Conservation (phyloP, 2,113 vertebrate species). For the Hemicordylus capensis region DNA sequence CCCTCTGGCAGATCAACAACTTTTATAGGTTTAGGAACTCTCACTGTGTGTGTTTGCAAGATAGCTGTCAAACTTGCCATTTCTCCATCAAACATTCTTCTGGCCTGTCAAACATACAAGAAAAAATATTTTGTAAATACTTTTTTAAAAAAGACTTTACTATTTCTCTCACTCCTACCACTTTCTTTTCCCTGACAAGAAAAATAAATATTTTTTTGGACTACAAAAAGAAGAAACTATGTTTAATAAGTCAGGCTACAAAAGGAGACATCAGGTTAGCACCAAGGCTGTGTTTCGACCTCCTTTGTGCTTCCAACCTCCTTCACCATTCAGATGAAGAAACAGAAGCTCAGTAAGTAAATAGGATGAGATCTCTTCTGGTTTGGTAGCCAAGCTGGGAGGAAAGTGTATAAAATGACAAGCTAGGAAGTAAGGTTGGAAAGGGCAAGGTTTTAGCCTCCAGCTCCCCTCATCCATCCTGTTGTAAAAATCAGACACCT, state of each 20-base stretch:
- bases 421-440: not conserved
- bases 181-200: not conserved
- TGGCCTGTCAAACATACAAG: constrained; percentile 77
- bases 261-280: too few species aligned
- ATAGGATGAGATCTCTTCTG: too few species aligned
- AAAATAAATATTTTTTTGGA: too few species aligned
- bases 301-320: too few species aligned
- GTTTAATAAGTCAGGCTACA: too few species aligned
- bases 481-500: not conserved
- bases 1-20: constrained; percentile 82
- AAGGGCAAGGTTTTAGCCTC: not conserved
- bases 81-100: constrained; percentile 94
- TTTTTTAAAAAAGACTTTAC: not conserved
- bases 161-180: not conserved
- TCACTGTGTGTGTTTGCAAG: constrained; percentile 82
- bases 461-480: not conserved
- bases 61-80: constrained; percentile 89
- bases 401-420: not conserved
- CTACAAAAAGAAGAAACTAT: too few species aligned
- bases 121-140: not conserved
- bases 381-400: too few species aligned
- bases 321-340: too few species aligned
- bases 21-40: constrained; percentile 87
- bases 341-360: too few species aligned
- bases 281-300: too few species aligned